Conservation (phyloP, 2,888 invertebrate species). For the Phytoseiulus persimilis region DNA sequence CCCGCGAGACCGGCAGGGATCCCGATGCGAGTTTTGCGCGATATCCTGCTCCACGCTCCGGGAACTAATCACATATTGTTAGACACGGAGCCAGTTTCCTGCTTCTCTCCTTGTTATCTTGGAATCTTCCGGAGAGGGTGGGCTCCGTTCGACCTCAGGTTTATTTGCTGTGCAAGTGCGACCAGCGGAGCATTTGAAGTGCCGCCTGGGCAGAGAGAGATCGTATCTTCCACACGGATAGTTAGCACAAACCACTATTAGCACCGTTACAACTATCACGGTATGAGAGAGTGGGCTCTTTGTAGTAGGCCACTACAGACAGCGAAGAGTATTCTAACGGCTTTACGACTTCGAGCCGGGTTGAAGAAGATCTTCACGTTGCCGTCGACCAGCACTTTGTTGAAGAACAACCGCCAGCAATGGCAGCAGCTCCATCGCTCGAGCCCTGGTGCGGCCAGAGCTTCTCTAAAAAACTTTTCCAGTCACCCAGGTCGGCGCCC, state of each 20-base stretch:
- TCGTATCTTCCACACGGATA: not conserved
- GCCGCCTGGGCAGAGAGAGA: not conserved
- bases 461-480: not conserved
- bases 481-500: conserved; percentile 5
- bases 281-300: not conserved
- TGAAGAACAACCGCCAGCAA: not conserved
- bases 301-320: not conserved
- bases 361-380: not conserved
- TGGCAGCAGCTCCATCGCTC: not conserved
- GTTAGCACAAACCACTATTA: not conserved
- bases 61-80: too few relatives aligned
- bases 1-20: too few relatives aligned
- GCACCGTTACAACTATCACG: not conserved
- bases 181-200: not conserved
- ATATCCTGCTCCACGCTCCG: too few relatives aligned
- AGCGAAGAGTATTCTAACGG: not conserved
- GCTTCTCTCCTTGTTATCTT: too few relatives aligned
- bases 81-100: too few relatives aligned
- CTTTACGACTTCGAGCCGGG: not conserved
- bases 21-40: too few relatives aligned
- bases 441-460: not conserved
- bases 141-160: too few relatives aligned
- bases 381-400: not conserved
- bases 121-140: too few relatives aligned
- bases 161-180: too few relatives aligned